Evolutionary conservation across 2,797 vertebrate species (phyloP).

Genomic region (Silurus lanzhouensis): DNA sequence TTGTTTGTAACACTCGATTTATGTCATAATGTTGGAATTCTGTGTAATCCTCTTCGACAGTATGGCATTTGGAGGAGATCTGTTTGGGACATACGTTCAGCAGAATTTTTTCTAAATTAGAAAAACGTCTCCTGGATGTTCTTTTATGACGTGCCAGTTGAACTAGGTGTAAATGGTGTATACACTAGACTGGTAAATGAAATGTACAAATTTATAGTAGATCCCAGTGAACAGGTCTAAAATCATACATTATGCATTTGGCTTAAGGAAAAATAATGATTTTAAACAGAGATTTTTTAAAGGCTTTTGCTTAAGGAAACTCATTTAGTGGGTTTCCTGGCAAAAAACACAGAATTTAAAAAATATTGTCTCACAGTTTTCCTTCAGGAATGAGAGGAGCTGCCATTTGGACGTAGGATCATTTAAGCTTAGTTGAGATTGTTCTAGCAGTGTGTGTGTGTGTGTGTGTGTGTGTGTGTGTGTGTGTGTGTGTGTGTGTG

Average conservation of each 20-base stretch:
- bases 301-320: constrained; percentile 8
- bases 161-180: neutral
- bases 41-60: neutral
- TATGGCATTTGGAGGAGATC: neutral
- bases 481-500: neutral
- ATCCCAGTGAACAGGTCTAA: neutral
- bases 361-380: neutral
- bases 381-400: neutral
- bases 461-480: neutral
- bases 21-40: neutral
- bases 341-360: neutral
- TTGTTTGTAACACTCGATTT: neutral
- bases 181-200: neutral
- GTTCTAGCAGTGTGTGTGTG: neutral
- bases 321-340: constrained; percentile 19
- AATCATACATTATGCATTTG: neutral
- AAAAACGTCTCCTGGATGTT: neutral
- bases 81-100: neutral
- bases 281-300: neutral
- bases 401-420: neutral
- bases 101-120: too few species aligned
- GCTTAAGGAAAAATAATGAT: too few species aligned
- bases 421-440: neutral
- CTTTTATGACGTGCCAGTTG: neutral
- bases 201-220: neutral